Conservation (phyloP, 2,113 vertebrate species). For the Benitochromis conjunctus region DNA sequence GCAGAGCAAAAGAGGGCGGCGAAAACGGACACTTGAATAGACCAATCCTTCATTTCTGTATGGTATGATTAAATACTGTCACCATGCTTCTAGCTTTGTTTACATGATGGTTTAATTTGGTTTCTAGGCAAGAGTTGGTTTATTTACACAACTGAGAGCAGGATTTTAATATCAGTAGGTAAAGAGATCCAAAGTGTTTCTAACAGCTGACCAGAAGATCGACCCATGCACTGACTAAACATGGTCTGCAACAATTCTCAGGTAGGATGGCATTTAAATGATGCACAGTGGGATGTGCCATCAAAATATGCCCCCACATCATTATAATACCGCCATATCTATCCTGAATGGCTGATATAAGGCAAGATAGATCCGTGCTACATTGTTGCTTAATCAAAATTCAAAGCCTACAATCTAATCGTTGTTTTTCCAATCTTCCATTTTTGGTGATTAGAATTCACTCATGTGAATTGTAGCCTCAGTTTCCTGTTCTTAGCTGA, state of each 20-base stretch:
- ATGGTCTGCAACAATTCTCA: background rate
- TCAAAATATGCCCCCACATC: background rate
- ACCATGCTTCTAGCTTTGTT: background rate
- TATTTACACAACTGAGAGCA: background rate
- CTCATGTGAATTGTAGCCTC: background rate
- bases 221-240: background rate
- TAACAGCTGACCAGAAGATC: background rate
- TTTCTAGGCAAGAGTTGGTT: background rate
- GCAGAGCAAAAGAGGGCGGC: background rate
- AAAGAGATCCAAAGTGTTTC: background rate
- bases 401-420: background rate
- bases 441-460: background rate
- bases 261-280: background rate
- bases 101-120: background rate
- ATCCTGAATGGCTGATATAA: background rate
- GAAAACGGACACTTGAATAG: background rate
- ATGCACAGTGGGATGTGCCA: background rate
- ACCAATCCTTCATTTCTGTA: background rate
- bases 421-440: background rate
- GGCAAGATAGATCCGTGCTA: background rate
- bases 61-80: background rate
- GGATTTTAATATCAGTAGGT: background rate
- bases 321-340: background rate
- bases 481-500: background rate
- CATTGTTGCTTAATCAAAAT: background rate